phyloP scores from a whole-genome alignment of 2,113 vertebrate genomes.

The Oxyura jamaicensis region DNA sequence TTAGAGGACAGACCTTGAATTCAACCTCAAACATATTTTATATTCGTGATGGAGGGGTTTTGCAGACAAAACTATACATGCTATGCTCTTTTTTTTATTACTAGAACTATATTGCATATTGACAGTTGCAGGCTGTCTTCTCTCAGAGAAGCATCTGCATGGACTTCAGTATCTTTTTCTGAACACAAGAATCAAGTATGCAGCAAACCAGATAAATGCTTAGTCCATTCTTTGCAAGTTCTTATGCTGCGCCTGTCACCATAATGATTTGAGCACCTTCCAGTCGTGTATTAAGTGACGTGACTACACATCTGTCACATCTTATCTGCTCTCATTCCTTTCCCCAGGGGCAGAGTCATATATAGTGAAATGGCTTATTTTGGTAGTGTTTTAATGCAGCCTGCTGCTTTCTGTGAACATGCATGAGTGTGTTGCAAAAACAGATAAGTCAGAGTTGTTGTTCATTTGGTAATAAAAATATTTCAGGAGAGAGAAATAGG shows the following conservation, averaged over 20 bases:
- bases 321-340: slow-evolving; percentile 51
- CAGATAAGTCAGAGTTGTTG: background rate
- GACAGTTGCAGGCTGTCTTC: background rate
- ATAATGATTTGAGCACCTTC: slow-evolving; percentile 62
- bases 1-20: background rate
- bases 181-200: background rate
- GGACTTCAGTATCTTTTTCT: slow-evolving; percentile 21
- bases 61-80: background rate
- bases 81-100: background rate
- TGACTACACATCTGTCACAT: slow-evolving; percentile 70
- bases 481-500: background rate
- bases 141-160: background rate
- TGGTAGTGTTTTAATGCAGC: slow-evolving; percentile 52
- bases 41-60: background rate
- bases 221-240: slow-evolving; percentile 49
- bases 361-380: slow-evolving; percentile 59
- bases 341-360: slow-evolving; percentile 50
- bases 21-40: background rate
- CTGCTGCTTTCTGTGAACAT: slow-evolving; percentile 51
- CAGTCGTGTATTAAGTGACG: slow-evolving; percentile 66
- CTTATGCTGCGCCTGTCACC: slow-evolving; percentile 30
- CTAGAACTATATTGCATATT: background rate
- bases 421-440: background rate
- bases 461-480: slow-evolving; percentile 21
- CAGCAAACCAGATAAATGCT: slow-evolving; percentile 12